phyloP scores from a whole-genome alignment of 23 tunicate genomes.

The Clavelina lepadiformis region DNA sequence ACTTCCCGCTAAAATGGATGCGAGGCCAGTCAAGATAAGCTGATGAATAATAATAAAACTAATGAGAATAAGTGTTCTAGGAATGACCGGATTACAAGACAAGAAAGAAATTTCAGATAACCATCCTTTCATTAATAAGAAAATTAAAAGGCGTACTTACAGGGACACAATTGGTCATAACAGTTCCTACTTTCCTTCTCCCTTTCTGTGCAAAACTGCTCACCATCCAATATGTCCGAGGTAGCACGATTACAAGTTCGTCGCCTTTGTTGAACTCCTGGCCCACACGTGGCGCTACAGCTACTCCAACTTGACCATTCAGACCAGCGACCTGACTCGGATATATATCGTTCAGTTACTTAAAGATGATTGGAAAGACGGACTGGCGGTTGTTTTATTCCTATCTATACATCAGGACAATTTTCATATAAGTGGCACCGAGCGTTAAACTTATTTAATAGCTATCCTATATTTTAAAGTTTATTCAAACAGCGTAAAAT shows the following conservation, averaged over 20 bases:
- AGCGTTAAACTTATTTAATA: no score
- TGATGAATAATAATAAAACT: no score
- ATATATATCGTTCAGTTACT: no score
- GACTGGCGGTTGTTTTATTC: no score
- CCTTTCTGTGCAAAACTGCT: not conserved
- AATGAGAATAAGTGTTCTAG: not conserved
- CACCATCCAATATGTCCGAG: no score
- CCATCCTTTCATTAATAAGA: not conserved
- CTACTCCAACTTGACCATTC: not conserved
- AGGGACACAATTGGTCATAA: not conserved
- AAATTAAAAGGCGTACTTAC: not conserved
- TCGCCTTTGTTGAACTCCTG: not conserved
- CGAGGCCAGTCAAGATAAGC: slow-evolving; percentile 30
- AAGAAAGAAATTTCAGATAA: not conserved
- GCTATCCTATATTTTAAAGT: no score
- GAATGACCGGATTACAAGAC: not conserved
- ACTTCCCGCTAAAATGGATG: slow-evolving; percentile 7
- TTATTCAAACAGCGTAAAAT: no score
- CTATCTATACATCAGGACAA: no score
- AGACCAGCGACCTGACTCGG: no score
- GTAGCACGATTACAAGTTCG: not conserved
- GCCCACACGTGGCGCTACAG: slow-evolving; percentile 3
- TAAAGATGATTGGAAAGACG: no score
- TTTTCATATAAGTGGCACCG: no score
- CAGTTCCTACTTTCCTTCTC: not conserved